Percentiles rank a stretch among this genome's conserved stretches.
These are phyloP conservation scores for Phyllotis vaccarum DNA, from an alignment of 2,797 vertebrate species.

Conservation along the genomic window DNA sequence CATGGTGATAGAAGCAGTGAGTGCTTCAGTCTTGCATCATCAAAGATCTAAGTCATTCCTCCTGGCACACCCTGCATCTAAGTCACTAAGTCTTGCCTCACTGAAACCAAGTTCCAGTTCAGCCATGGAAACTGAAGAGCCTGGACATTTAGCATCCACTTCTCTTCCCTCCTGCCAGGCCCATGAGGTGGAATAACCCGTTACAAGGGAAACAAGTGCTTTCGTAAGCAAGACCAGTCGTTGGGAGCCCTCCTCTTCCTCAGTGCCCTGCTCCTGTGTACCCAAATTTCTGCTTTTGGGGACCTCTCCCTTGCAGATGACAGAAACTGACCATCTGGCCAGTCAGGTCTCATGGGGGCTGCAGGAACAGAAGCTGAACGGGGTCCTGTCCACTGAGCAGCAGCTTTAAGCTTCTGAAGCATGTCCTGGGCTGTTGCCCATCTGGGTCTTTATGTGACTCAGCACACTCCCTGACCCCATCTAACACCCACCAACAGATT, in stretches of 20 bases:
- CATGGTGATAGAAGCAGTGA: not conserved
- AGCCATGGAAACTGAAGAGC: not conserved
- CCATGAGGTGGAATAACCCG: not conserved
- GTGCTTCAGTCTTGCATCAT: not conserved
- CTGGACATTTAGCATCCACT: accelerated
- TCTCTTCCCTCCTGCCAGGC: not conserved
- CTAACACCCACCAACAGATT: not conserved
- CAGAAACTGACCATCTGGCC: not conserved
- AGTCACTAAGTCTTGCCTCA: not conserved
- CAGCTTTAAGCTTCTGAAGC: not conserved
- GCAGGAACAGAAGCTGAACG: not conserved
- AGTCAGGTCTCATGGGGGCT: not conserved
- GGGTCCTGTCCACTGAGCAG: not conserved
- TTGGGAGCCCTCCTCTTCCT: accelerated
- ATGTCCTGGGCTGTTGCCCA: not conserved
- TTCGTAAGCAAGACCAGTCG: accelerated
- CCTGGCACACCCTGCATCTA: not conserved
- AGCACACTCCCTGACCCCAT: not conserved
- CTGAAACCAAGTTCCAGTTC: not conserved
- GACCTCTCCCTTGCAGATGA: not conserved
- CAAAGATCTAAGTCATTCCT: not conserved
- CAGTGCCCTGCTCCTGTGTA: not conserved
- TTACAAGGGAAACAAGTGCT: not conserved
- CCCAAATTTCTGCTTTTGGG: not conserved
- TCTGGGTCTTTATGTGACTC: not conserved